Evolutionary conservation across 2,113 vertebrate species (phyloP).

Genomic region (Scomber colias): DNA sequence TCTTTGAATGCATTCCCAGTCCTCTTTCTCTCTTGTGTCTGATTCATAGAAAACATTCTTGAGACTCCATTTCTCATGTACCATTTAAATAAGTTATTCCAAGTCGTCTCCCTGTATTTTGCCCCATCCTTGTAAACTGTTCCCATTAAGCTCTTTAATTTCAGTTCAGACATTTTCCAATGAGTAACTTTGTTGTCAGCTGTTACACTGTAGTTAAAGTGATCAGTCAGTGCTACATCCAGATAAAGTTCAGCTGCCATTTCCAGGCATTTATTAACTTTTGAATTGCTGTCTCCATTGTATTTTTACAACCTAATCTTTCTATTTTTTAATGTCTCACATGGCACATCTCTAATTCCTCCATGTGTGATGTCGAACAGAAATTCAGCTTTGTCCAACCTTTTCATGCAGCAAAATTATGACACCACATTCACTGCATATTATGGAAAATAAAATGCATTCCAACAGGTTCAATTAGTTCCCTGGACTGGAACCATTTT

Average conservation of each 20-base stretch:
- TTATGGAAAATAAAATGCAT: not conserved
- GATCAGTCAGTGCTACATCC: not conserved
- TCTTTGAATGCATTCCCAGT: not conserved
- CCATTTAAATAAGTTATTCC: not conserved
- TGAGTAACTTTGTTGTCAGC: not conserved
- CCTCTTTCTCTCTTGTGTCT: not conserved
- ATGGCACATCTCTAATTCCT: not conserved
- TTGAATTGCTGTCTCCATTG: not conserved
- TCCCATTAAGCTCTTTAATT: not conserved
- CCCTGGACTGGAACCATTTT: not conserved
- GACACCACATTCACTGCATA: not conserved
- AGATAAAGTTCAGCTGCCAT: not conserved
- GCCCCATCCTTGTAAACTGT: not conserved
- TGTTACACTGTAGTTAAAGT: not conserved
- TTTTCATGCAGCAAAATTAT: slow-evolving; percentile 3
- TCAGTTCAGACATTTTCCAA: not conserved
- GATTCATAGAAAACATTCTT: not conserved
- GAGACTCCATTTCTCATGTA: not conserved
- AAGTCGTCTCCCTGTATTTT: not conserved
- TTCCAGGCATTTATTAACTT: not conserved
- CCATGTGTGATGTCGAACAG: too few species aligned
- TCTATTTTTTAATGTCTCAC: not conserved
- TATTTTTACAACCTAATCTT: not conserved
- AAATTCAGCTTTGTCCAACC: not conserved
- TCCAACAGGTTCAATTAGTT: slow-evolving; percentile 15